A percentile compares a stretch with the other conserved stretches of the same genome.
These are phyloP conservation scores for Willisornis vidua DNA, from an alignment of 2,113 vertebrate genomes.

Conservation along the genomic window DNA sequence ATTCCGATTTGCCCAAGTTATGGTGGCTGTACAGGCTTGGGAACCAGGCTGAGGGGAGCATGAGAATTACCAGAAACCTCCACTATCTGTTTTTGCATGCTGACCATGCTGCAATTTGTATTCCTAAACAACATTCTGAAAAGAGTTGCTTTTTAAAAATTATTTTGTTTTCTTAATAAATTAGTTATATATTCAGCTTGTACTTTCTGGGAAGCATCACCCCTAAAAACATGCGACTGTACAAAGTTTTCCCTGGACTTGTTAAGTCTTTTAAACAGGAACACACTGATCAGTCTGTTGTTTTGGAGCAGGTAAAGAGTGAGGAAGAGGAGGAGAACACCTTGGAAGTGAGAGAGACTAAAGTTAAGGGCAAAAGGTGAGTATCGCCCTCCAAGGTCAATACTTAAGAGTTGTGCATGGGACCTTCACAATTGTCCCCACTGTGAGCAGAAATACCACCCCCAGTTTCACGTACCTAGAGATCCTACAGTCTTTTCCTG, in stretches of 20 bases:
- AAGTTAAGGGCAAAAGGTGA: conserved; percentile 87
- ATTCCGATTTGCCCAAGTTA: background rate
- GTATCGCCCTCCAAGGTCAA: background rate
- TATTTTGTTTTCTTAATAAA: background rate
- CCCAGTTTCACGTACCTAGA: fast-evolving
- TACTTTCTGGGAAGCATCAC: background rate
- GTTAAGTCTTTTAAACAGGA: background rate
- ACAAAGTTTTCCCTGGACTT: background rate
- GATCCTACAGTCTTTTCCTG: background rate
- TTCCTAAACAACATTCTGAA: background rate
- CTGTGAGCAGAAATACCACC: background rate
- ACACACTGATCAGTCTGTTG: background rate
- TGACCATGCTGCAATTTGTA: background rate
- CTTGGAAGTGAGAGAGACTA: conserved; percentile 86
- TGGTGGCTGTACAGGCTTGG: fast-evolving
- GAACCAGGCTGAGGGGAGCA: background rate
- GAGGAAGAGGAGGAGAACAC: conserved; percentile 92
- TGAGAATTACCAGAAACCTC: no score
- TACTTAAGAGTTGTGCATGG: background rate
- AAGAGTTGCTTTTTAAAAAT: background rate
- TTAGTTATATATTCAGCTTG: background rate
- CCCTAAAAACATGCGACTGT: no score
- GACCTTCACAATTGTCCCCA: fast-evolving
- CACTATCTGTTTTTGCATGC: background rate
- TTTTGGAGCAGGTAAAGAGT: conserved; percentile 83